Conservation (phyloP, 1,140 invertebrate species). For the Zaprionus inermis region DNA sequence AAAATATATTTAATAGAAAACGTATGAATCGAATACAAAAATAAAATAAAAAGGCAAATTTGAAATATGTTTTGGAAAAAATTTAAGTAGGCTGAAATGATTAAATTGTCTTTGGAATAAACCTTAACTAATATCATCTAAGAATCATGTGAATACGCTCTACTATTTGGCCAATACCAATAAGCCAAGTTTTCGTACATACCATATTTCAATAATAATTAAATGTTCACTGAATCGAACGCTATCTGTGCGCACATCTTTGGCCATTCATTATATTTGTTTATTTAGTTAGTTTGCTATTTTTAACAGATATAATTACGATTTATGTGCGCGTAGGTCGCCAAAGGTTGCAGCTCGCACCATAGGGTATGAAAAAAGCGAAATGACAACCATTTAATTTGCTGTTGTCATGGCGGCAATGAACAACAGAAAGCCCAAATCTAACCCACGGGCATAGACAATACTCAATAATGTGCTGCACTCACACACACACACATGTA, state of each 20-base stretch:
- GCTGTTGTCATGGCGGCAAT: conserved; percentile 61
- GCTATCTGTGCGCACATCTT: neutral
- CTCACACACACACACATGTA: conserved; percentile 23
- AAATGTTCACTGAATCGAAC: neutral
- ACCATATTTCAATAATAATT: neutral
- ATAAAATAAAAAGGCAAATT: no score
- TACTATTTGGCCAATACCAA: no score
- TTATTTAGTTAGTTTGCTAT: conserved; percentile 9
- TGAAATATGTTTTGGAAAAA: no score
- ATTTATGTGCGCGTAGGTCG: conserved; percentile 10
- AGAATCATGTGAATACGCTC: no score
- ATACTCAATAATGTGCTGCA: conserved; percentile 30
- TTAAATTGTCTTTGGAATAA: no score
- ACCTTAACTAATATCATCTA: no score
- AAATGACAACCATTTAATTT: conserved; percentile 79
- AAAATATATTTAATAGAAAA: no score
- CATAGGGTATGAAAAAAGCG: conserved; percentile 35
- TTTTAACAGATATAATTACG: conserved; percentile 28
- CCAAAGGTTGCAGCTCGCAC: neutral
- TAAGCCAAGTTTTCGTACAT: neutral
- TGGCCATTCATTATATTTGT: conserved; percentile 1
- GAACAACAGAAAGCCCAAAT: conserved; percentile 65
- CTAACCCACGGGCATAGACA: conserved; percentile 54
- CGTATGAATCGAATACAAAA: no score
- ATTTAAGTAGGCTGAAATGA: no score